These are phyloP conservation scores for Drosophila gaucha DNA, from an alignment of 2,888 invertebrate species.

Conservation along the genomic window DNA sequence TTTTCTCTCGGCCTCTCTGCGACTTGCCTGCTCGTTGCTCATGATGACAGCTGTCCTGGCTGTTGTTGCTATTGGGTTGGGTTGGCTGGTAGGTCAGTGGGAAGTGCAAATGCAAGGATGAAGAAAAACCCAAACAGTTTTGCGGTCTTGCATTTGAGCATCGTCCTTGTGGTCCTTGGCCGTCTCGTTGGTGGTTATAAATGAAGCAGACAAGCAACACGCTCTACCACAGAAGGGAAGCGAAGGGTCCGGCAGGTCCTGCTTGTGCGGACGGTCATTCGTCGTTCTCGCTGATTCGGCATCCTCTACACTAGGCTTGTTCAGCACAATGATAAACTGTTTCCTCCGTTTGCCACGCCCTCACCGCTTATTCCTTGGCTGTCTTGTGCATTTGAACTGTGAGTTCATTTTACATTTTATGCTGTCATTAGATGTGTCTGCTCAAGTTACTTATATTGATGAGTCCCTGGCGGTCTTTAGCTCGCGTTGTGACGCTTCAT, in stretches of 20 bases:
- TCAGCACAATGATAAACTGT: constrained; percentile 72
- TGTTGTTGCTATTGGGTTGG: neutral
- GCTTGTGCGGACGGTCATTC: constrained; percentile 44
- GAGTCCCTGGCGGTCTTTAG: constrained; percentile 31
- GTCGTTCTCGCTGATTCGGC: constrained; percentile 56
- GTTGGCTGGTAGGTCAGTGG: constrained; percentile 27
- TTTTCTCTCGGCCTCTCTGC: neutral
- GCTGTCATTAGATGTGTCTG: constrained; percentile 57
- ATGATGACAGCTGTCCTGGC: constrained; percentile 69
- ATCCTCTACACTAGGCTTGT: constrained; percentile 56
- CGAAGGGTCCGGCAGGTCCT: constrained; percentile 4
- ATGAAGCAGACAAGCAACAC: constrained; percentile 48
- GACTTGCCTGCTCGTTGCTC: constrained; percentile 38
- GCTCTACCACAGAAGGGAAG: constrained; percentile 14
- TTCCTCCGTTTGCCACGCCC: constrained; percentile 10
- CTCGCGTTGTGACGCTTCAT: constrained; percentile 34
- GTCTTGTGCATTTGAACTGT: constrained; percentile 30
- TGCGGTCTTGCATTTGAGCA: constrained; percentile 71
- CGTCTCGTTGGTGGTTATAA: constrained; percentile 65
- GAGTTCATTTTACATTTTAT: constrained; percentile 58
- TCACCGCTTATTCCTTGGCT: neutral
- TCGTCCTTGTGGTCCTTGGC: constrained; percentile 55
- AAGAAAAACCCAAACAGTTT: constrained; percentile 71
- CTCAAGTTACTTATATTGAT: constrained; percentile 49
- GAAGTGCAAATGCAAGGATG: constrained; percentile 62